A percentile compares a stretch with the other conserved stretches of the same genome.
Conservation (phyloP, 2,888 invertebrate species). For the Nephrotoma appendiculata region DNA sequence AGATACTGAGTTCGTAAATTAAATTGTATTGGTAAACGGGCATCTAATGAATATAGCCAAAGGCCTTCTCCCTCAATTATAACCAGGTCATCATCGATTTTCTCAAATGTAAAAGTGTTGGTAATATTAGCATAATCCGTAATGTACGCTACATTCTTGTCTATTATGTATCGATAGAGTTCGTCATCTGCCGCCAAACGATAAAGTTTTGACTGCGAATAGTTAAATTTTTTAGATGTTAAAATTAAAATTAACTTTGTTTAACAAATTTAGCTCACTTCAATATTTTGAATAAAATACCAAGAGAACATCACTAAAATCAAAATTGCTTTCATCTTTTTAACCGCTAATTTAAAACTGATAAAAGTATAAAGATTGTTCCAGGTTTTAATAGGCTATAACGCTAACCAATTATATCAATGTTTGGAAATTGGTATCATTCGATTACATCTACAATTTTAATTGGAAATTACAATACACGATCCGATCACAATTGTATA, state of each 20-base stretch:
- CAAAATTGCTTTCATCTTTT: not conserved
- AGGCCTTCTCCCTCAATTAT: not conserved
- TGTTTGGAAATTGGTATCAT: too few species aligned
- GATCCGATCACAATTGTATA: too few species aligned
- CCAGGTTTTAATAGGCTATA: too few species aligned
- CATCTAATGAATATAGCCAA: not conserved
- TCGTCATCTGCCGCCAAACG: not conserved
- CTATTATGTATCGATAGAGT: not conserved
- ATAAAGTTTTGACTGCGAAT: not conserved
- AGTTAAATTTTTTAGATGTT: too few species aligned
- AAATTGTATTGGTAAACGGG: not conserved
- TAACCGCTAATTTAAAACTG: too few species aligned
- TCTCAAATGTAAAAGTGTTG: not conserved
- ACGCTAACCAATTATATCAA: too few species aligned
- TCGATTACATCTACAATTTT: too few species aligned
- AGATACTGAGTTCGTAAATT: not conserved
- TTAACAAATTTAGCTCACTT: too few species aligned
- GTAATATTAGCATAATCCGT: not conserved
- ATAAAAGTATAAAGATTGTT: too few species aligned
- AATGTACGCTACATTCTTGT: not conserved
- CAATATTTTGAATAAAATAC: not conserved
- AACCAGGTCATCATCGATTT: not conserved
- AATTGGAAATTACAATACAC: too few species aligned
- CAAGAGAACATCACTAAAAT: not conserved
- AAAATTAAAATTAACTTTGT: too few species aligned